These are phyloP conservation scores for Siniperca knerii DNA, from an alignment of 2,113 vertebrate species.

Conservation along the genomic window DNA sequence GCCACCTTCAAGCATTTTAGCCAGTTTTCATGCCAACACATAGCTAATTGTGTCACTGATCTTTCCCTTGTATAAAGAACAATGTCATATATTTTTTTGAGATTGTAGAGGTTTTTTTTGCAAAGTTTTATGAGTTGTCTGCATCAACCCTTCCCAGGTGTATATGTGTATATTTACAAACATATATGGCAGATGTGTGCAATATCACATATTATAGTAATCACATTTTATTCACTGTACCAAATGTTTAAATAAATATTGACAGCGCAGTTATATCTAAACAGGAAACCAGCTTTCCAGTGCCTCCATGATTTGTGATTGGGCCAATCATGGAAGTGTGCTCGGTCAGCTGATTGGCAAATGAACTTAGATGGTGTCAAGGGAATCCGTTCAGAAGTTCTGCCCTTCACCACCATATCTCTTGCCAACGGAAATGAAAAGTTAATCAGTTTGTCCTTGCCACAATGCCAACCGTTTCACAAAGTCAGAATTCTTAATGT, in stretches of 20 bases:
- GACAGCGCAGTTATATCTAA: not conserved
- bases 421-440: slow-evolving; percentile 38
- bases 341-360: slow-evolving; percentile 1
- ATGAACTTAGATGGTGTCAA: not conserved
- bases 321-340: not conserved
- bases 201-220: not conserved
- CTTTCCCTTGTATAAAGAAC: not conserved
- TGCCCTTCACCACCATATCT: slow-evolving; percentile 13
- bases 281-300: not conserved
- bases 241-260: not conserved
- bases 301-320: not conserved
- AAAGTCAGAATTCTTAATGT: slow-evolving; percentile 24
- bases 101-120: not conserved
- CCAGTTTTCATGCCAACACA: not conserved
- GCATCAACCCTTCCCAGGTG: not conserved
- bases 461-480: not conserved
- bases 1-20: not conserved
- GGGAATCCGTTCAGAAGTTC: slow-evolving; percentile 10
- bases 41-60: not conserved
- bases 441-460: slow-evolving; percentile 45
- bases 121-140: not conserved
- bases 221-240: not conserved
- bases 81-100: not conserved
- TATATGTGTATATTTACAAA: not conserved
- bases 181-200: not conserved